Evolutionary conservation across 2,888 invertebrate genomes (phyloP), one percentile per base, ranked within the genome.

Genomic region (Cantharis rustica): DNA sequence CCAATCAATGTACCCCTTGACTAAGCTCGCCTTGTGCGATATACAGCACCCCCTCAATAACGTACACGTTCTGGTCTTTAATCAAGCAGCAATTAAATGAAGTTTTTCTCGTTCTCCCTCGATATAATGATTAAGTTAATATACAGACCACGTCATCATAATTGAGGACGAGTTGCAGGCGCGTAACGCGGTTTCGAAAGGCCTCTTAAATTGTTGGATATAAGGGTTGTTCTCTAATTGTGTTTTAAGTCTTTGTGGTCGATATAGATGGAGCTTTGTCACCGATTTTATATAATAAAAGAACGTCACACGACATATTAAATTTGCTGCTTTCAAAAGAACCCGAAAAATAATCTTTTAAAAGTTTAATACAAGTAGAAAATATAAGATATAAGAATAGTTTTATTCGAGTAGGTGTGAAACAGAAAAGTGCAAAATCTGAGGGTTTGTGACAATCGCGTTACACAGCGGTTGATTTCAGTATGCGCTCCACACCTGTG

Each of bases 71-170:
- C 85, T 83, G 86, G 85, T 85, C 88, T 88, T 86, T 87, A 88
- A 88, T 88, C 87, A 88, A 87, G 85, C 86, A 85, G 86, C 87
- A 88, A 88, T 88, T 88, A 88, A 87, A 85, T 79, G 75, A 79
- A 85, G 84, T 85, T 85, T 86, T 85, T 82, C 81, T 82, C 80
- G 71, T 79, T 78, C 80, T 74, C 75, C 81, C 82, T 80, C 82
- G 70, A 81, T 79, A 79, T 84, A 85, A 85, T 84, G 85, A 86
- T 85, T 85, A 83, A 84, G 84, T 86, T 86, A 86, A 86, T 86
- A 86, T 84, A 86, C 84, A 81, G 80, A 82, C 82, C 85, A 82
- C 84, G 83, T 82, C 83, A 82, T 84, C 79, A 77, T 77, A 79
- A 81, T 81, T 80, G 83, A 82, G 81, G 76, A 77, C 81, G 83